A percentile compares a stretch with the other conserved stretches of the same genome.
Evolutionary conservation across 2,113 vertebrate genomes (phyloP).

Genomic region (Apodemus sylvaticus): DNA sequence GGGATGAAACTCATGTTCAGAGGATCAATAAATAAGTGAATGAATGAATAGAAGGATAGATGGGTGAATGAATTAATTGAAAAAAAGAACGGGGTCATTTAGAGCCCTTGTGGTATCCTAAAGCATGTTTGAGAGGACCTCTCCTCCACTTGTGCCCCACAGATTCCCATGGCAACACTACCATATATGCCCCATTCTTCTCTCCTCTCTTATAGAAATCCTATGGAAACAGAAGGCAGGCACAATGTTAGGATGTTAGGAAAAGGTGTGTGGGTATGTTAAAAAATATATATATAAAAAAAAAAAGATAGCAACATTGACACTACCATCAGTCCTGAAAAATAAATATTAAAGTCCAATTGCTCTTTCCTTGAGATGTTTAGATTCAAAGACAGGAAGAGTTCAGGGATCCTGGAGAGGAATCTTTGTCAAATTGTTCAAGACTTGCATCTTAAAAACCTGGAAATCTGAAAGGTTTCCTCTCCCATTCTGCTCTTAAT

Average conservation of each 20-base stretch:
- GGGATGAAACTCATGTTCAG: not conserved
- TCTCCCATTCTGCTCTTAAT: conserved; percentile 26
- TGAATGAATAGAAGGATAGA: not conserved
- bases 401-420: not conserved
- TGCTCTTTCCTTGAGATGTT: not conserved
- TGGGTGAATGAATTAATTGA: not conserved
- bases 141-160: not conserved
- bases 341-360: not conserved
- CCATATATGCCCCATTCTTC: not conserved
- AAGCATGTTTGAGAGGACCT: not conserved
- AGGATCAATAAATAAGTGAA: not conserved
- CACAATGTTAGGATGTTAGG: not conserved
- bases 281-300: conserved; percentile 15
- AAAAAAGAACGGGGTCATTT: not conserved
- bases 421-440: conserved; percentile 6
- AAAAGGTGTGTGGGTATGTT: fast-evolving
- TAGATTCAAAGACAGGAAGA: not conserved
- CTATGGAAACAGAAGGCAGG: too few relatives aligned
- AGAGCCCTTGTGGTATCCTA: not conserved
- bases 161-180: not conserved
- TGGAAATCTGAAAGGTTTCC: conserved; percentile 63
- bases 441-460: conserved; percentile 63
- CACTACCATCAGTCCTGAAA: not conserved
- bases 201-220: not conserved
- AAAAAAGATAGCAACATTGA: not conserved